A percentile compares a stretch with the other conserved stretches of the same genome.
These are phyloP conservation scores for Neogobius melanostomus DNA, from an alignment of 2,113 vertebrate genomes.

Conservation along the genomic window DNA sequence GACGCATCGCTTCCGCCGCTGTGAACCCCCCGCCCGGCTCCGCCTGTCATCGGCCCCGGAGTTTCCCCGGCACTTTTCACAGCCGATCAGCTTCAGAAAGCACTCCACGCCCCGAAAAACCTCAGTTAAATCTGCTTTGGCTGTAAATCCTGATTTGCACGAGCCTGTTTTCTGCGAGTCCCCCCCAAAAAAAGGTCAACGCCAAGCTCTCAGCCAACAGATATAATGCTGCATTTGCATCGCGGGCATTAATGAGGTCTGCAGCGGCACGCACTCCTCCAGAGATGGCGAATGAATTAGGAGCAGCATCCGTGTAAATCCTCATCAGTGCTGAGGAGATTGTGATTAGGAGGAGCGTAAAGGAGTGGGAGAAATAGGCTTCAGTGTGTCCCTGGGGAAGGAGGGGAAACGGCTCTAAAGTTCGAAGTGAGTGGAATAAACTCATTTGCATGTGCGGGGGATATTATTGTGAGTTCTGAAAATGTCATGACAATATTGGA, in stretches of 20 bases:
- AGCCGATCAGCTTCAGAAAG: constrained; percentile 3
- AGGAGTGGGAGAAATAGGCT: background rate
- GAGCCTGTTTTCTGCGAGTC: background rate
- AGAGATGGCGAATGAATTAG: constrained; percentile 6
- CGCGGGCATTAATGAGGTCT: constrained; percentile 8
- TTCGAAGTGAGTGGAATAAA: background rate
- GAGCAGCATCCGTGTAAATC: constrained; percentile 11
- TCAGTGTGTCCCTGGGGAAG: background rate
- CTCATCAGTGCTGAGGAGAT: constrained; percentile 9
- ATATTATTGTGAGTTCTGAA: background rate
- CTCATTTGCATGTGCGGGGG: background rate
- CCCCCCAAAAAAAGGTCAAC: constrained; percentile 2
- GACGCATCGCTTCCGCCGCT: background rate
- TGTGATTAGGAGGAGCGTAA: constrained; percentile 3
- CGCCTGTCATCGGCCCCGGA: background rate
- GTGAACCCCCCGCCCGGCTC: background rate
- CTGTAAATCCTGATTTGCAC: constrained; percentile 13
- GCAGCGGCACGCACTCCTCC: background rate
- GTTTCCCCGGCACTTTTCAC: constrained; percentile 3
- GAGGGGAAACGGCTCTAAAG: background rate
- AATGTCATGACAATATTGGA: background rate
- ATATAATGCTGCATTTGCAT: constrained; percentile 8
- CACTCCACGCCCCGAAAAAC: background rate
- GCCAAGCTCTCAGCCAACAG: background rate
- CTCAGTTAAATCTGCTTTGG: background rate